A percentile compares a stretch with the other conserved stretches of the same genome.
Evolutionary conservation across 2,888 invertebrate genomes (phyloP).

Genomic region (Scelioninae gen. 1): DNA sequence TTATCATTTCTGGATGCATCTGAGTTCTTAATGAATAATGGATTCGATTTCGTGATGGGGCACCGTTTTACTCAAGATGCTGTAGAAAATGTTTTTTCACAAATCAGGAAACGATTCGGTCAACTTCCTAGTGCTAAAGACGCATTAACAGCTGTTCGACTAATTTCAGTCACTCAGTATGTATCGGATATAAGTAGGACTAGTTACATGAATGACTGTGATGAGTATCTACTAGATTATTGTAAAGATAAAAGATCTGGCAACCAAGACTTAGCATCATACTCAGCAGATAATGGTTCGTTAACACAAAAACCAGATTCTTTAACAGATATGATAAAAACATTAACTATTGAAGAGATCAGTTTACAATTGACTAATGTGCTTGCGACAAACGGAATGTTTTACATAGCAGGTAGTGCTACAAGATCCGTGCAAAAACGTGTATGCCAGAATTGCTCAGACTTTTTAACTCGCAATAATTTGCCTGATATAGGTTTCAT

Average conservation of each 20-base stretch:
- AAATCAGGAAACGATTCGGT: constrained; percentile 16
- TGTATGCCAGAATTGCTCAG: constrained; percentile 9
- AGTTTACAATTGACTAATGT: constrained; percentile 6
- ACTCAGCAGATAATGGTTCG: too few relatives aligned
- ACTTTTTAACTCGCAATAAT: constrained; percentile 10
- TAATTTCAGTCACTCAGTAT: constrained; percentile 15
- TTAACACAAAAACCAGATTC: too few relatives aligned
- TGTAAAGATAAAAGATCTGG: constrained; percentile 3
- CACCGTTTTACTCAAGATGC: constrained; percentile 35
- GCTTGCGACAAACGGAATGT: constrained; percentile 1
- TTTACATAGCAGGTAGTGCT: constrained; percentile 28
- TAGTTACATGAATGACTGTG: constrained; percentile 17
- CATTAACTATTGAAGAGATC: neutral
- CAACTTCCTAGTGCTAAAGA: constrained; percentile 10
- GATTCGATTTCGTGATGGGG: constrained; percentile 36
- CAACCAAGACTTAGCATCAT: neutral
- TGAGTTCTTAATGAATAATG: constrained; percentile 27
- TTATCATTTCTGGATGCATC: constrained; percentile 27
- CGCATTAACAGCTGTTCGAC: neutral
- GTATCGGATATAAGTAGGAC: constrained; percentile 15
- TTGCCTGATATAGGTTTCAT: constrained; percentile 1
- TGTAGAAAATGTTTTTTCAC: constrained; percentile 25
- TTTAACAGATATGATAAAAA: neutral
- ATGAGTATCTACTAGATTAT: constrained; percentile 36
- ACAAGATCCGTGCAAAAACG: constrained; percentile 5